phyloP scores from a whole-genome alignment of 2,113 vertebrate species.

The Tinamus guttatus region DNA sequence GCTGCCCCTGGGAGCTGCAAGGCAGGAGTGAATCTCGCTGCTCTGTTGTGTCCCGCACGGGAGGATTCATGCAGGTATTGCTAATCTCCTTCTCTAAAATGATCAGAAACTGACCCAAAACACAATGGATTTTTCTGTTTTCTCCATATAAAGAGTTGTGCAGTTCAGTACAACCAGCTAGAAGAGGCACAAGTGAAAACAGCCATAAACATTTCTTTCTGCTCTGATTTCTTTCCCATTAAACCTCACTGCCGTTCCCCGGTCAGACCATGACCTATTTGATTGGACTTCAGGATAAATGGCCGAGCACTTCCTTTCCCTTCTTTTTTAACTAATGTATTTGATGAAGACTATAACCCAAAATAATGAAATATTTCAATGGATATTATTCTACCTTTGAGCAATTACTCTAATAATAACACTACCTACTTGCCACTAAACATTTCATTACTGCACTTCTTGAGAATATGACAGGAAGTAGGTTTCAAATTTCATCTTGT shows the following conservation, averaged over 20 bases:
- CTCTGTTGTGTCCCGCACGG: too few species aligned
- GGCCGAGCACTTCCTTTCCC: not conserved
- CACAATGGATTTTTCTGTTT: not conserved
- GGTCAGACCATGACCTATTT: rapidly evolving
- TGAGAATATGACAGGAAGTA: not conserved
- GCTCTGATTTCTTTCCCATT: rapidly evolving
- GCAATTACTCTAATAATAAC: not conserved
- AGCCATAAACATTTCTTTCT: rapidly evolving
- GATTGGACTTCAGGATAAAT: too few species aligned
- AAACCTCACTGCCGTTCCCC: not conserved
- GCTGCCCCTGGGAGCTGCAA: not conserved
- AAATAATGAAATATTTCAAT: not conserved
- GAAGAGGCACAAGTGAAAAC: not conserved
- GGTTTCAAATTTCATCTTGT: not conserved
- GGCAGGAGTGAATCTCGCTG: not conserved
- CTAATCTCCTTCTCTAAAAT: not conserved
- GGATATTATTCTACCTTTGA: not conserved
- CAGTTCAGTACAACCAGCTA: not conserved
- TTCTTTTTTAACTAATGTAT: too few species aligned
- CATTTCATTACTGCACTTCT: not conserved
- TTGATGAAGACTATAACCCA: not conserved
- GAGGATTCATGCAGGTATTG: too few species aligned
- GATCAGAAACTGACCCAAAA: not conserved
- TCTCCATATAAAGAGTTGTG: not conserved
- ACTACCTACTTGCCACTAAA: not conserved